phyloP scores from a whole-genome alignment of 2,888 invertebrate species.

The Blastobasis lacticolella region DNA sequence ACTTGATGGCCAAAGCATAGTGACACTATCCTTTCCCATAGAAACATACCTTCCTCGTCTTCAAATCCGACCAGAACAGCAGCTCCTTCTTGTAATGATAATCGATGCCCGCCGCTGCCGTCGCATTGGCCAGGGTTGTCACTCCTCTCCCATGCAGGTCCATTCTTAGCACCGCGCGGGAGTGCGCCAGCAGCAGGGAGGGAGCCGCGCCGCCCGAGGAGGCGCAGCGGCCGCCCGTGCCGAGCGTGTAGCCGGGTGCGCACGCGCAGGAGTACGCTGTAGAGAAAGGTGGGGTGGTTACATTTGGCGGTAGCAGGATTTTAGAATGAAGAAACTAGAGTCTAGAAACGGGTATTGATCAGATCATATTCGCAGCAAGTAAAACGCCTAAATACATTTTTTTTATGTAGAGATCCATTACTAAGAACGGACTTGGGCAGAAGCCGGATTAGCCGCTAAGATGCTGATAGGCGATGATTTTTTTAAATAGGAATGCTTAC shows the following conservation, averaged over 20 bases:
- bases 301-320: too few species aligned
- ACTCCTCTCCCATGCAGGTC: slow-evolving; percentile 77
- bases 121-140: slow-evolving; percentile 83
- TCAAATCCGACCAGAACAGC: slow-evolving; percentile 92
- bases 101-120: slow-evolving; percentile 89
- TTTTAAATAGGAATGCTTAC: too few species aligned
- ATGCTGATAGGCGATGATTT: too few species aligned
- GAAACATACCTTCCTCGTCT: slow-evolving; percentile 82
- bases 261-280: slow-evolving; percentile 87
- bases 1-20: too few species aligned
- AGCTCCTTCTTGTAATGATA: slow-evolving; percentile 85
- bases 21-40: background rate
- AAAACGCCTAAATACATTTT: too few species aligned
- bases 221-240: slow-evolving; percentile 71
- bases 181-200: slow-evolving; percentile 81
- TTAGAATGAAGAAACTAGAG: too few species aligned
- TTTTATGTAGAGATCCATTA: too few species aligned
- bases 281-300: too few species aligned
- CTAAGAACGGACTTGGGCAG: too few species aligned
- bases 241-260: slow-evolving; percentile 81
- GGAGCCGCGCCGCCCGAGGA: slow-evolving; percentile 70
- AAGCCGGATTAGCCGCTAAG: too few species aligned
- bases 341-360: too few species aligned
- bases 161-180: slow-evolving; percentile 81
- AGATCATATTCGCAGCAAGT: too few species aligned